phyloP scores from a whole-genome alignment of 2,797 vertebrate genomes.

The Ptychadena robeensis region DNA sequence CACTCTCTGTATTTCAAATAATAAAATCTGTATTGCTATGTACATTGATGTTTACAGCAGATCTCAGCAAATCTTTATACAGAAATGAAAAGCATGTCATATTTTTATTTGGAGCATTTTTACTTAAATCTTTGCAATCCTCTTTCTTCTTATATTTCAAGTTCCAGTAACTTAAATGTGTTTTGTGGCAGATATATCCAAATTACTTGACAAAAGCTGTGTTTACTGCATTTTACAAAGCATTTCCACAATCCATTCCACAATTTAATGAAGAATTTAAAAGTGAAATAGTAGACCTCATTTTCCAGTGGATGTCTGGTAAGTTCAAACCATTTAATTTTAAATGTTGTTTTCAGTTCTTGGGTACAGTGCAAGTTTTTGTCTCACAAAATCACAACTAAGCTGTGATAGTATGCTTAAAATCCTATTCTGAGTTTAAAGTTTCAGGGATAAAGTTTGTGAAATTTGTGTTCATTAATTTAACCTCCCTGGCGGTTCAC shows the following conservation, averaged over 20 bases:
- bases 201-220: constrained; percentile 69
- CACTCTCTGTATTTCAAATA: neutral
- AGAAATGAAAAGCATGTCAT: neutral
- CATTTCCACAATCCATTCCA: constrained; percentile 68
- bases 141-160: neutral
- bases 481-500: too few species aligned
- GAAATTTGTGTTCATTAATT: neutral
- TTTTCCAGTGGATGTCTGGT: constrained; percentile 73
- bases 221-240: constrained; percentile 68
- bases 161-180: constrained; percentile 18
- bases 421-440: neutral
- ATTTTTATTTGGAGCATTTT: neutral
- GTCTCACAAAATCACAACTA: neutral
- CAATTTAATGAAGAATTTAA: constrained; percentile 70
- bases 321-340: constrained; percentile 49
- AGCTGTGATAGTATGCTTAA: neutral
- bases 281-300: constrained; percentile 65
- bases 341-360: constrained; percentile 1
- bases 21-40: neutral
- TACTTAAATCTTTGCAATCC: neutral
- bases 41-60: neutral
- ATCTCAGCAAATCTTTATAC: neutral
- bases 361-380: neutral
- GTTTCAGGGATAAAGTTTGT: neutral
- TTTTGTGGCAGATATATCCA: constrained; percentile 69